Evolutionary conservation across 2,888 invertebrate genomes (phyloP).

Genomic region (Hermaeophaga mercurialis): DNA sequence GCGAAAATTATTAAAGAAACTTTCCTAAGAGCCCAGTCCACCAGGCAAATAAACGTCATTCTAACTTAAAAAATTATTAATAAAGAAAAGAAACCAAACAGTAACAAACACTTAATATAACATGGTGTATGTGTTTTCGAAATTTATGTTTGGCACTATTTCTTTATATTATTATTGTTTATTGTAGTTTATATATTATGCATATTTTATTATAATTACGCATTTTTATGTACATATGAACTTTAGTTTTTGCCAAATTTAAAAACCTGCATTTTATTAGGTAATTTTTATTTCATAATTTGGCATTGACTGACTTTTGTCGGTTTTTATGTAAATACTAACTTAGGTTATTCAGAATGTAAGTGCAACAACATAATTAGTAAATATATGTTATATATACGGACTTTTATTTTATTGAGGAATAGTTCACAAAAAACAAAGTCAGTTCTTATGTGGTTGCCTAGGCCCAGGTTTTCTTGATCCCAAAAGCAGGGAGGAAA

Average conservation of each 20-base stretch:
- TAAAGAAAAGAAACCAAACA: too few relatives aligned
- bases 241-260: constrained; percentile 24
- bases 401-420: constrained; percentile 3
- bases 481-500: too few relatives aligned
- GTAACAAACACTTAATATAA: too few relatives aligned
- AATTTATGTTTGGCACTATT: constrained; percentile 15
- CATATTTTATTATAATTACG: constrained; percentile 35
- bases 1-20: too few relatives aligned
- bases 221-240: constrained; percentile 29
- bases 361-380: constrained; percentile 48
- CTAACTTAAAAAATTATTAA: too few relatives aligned
- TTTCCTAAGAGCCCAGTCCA: too few relatives aligned
- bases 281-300: constrained; percentile 34
- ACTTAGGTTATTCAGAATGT: constrained; percentile 47
- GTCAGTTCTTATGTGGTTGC: too few relatives aligned
- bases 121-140: too few relatives aligned
- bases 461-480: too few relatives aligned
- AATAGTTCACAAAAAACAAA: too few relatives aligned
- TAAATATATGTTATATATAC: constrained; percentile 49
- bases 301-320: constrained; percentile 51
- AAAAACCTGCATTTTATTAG: constrained; percentile 21
- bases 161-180: constrained; percentile 38
- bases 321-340: constrained; percentile 55
- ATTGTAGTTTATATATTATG: constrained; percentile 36
- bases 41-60: too few relatives aligned